These are phyloP conservation scores for Carlito syrichta DNA, from an alignment of 2,113 vertebrate genomes.

Conservation along the genomic window DNA sequence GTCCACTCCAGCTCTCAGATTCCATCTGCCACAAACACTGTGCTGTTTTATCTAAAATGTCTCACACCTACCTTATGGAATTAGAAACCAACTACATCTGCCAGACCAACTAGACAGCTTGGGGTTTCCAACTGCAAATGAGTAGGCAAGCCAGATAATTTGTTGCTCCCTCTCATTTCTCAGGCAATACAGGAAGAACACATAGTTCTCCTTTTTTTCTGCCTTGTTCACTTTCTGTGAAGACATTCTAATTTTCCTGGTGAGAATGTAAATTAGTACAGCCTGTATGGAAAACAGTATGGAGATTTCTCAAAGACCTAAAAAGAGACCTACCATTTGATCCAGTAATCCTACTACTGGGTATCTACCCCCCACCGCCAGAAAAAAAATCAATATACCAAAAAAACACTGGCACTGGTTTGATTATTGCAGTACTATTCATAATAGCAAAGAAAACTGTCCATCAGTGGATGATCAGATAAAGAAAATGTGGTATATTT, in stretches of 20 bases:
- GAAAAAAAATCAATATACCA: too few relatives aligned
- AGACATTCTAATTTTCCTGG: background rate
- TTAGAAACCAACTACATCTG: background rate
- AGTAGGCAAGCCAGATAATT: background rate
- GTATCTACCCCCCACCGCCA: too few relatives aligned
- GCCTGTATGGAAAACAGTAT: too few relatives aligned
- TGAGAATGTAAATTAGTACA: too few relatives aligned
- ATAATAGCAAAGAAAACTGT: too few relatives aligned
- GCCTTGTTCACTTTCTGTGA: background rate
- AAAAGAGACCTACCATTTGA: too few relatives aligned
- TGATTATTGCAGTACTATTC: too few relatives aligned
- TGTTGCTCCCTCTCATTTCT: background rate
- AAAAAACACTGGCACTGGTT: too few relatives aligned
- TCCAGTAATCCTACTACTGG: too few relatives aligned
- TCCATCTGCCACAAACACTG: background rate
- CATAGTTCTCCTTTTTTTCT: background rate
- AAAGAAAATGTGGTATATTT: too few relatives aligned
- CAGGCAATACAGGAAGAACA: background rate
- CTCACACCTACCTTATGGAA: background rate
- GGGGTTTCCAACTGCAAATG: background rate
- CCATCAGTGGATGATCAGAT: too few relatives aligned
- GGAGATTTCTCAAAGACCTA: too few relatives aligned
- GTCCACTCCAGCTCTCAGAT: background rate
- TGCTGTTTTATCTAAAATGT: background rate
- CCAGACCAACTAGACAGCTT: slow-evolving; percentile 8